Base-by-base conservation (phyloP, 2,797 vertebrate genomes). In the Lophotriccus pileatus region DNA sequence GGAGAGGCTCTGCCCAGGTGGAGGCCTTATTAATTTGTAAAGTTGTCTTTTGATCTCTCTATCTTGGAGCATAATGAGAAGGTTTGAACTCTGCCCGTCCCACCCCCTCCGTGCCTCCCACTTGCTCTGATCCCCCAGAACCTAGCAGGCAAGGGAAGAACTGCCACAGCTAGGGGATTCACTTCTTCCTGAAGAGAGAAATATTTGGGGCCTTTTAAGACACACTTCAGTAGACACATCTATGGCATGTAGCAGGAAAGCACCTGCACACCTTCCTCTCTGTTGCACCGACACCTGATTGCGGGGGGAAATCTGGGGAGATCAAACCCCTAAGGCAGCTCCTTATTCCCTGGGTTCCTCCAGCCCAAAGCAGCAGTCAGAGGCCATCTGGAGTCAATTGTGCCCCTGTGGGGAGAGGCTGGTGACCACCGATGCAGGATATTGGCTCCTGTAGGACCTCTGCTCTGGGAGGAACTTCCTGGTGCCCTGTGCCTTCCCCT, bases 11-110 rank as follows among this genome's bases (percentile, higher is more conserved):
- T 95, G 92, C 96, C 69, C 82, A 55, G 83, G 82, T 72, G 7
- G 37, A 68, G 32, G 55, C 89, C 80, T 90, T 55, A 77, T 90
- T 90, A 81, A 50, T 93, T 84, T 88, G n/a, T 49, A 46, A 91
- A 88, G 67, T 10, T 88, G 27, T 74, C 92, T 87, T 97, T 96
- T 97, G 93, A 96, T 96, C 92, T 95, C 89, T 34, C 20, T 95
- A 95, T 93, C 92, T 95, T 0, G 0, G 55, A 95, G 87, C 52
- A 43, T 80, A 95, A 97, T 90, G 70, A 87, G 82, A 90, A 87
- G 82, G 89, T 92, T 89, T 87, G 83, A 95, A 94, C 90, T 72
- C 87, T 82, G 74, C 64, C 78, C 0, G 2, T 72, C 53, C 89
- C 39, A 19, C 56, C 82, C 66, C 37, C 53, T 53, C 32, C 0